Conservation (phyloP, 1,140 invertebrate species). For the Dolichoris vasculosae region DNA sequence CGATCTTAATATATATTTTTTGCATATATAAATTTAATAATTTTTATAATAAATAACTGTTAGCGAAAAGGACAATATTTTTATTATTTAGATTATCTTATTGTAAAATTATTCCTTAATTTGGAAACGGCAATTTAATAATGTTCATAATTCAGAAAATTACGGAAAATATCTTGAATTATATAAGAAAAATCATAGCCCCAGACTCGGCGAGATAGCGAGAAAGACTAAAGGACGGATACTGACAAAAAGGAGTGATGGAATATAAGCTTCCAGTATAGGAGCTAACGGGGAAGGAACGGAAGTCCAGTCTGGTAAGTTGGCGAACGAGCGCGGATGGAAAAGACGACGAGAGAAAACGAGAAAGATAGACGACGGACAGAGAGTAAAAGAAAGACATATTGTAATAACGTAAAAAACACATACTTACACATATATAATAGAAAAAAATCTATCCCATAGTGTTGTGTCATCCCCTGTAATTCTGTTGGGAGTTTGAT, state of each 20-base stretch:
- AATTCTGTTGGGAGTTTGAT: conserved; percentile 3
- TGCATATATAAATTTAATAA: too few relatives aligned
- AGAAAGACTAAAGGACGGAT: neutral
- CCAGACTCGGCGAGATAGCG: neutral
- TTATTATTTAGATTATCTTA: neutral
- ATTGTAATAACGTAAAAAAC: conserved; percentile 34
- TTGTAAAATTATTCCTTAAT: neutral
- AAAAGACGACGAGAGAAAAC: conserved; percentile 28
- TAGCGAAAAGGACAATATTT: too few relatives aligned
- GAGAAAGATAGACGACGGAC: neutral
- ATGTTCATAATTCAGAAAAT: neutral
- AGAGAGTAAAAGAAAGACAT: neutral
- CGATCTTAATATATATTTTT: too few relatives aligned
- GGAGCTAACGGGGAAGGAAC: conserved; percentile 27
- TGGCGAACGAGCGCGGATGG: conserved; percentile 3
- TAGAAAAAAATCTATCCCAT: conserved; percentile 35
- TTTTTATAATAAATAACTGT: too few relatives aligned
- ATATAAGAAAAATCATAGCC: conserved; percentile 18
- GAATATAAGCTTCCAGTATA: conserved; percentile 10
- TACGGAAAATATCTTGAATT: conserved; percentile 8
- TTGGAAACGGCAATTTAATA: neutral
- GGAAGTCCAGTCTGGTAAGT: conserved; percentile 54
- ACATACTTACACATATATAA: neutral
- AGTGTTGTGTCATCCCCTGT: conserved; percentile 38
- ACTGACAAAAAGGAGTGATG: conserved; percentile 7